A percentile compares a stretch with the other conserved stretches of the same genome.
These are phyloP conservation scores for Anthoscopus minutus DNA, from an alignment of 2,113 vertebrate species.

Conservation along the genomic window DNA sequence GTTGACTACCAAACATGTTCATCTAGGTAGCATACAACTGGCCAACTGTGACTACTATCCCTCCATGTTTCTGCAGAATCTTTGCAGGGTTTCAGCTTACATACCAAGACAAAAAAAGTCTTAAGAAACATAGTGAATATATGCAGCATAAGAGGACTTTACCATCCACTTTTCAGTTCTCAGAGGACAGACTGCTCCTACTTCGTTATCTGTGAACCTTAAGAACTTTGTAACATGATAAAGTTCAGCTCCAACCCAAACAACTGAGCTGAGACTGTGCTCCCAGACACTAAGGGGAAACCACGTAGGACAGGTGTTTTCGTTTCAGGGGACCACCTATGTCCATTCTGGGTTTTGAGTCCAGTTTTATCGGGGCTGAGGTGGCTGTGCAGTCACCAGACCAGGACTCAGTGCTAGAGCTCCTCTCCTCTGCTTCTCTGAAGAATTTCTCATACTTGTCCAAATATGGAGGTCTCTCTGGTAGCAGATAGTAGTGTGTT, in stretches of 20 bases:
- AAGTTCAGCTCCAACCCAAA: conserved; percentile 47
- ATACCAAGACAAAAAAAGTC: neutral
- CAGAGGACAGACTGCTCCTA: neutral
- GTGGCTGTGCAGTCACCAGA: conserved; percentile 28
- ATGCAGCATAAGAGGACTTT: conserved; percentile 30
- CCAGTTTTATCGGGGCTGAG: conserved; percentile 43
- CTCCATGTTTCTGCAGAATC: neutral
- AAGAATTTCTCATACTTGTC: conserved; percentile 83
- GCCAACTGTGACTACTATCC: conserved; percentile 41
- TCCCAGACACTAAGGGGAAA: conserved; percentile 58
- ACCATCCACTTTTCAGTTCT: conserved; percentile 29
- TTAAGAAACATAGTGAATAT: neutral
- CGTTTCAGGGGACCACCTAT: conserved; percentile 52
- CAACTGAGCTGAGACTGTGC: neutral
- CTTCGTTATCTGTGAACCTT: neutral
- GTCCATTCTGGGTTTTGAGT: conserved; percentile 62
- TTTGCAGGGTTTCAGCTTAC: conserved; percentile 2
- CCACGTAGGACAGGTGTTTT: conserved; percentile 70
- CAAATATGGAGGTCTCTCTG: conserved; percentile 81
- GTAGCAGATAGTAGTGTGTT: conserved; percentile 93
- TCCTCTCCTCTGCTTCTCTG: conserved; percentile 73
- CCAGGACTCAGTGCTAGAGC: neutral
- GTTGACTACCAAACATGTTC: conserved; percentile 28
- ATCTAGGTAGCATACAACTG: conserved; percentile 51
- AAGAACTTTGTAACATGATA: conserved; percentile 42